Evolutionary conservation across 2,113 vertebrate species (phyloP).

Genomic region (Ciconia stormi): DNA sequence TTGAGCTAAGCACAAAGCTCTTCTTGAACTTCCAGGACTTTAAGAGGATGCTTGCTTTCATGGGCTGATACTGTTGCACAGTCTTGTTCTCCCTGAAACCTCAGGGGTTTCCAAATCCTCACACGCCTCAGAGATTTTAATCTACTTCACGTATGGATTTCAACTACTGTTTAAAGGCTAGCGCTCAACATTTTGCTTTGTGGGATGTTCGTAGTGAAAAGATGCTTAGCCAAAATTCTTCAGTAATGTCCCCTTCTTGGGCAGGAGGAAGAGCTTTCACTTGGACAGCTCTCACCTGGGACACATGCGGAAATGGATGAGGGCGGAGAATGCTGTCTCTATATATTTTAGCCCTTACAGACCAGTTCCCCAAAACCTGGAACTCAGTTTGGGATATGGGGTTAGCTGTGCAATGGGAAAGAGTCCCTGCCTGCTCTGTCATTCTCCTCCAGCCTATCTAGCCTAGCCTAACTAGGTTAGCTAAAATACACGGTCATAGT

Average conservation of each 20-base stretch:
- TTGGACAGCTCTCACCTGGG: background rate
- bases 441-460: background rate
- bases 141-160: background rate
- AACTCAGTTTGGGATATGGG: background rate
- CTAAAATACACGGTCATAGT: rapidly evolving
- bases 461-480: background rate
- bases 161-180: background rate
- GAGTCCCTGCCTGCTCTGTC: background rate
- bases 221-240: background rate
- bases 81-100: background rate
- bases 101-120: background rate
- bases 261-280: background rate
- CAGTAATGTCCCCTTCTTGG: background rate
- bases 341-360: background rate
- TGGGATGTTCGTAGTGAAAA: background rate
- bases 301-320: background rate
- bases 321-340: background rate
- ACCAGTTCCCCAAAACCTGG: background rate
- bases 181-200: background rate
- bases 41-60: background rate
- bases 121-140: background rate
- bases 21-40: background rate
- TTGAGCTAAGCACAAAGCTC: background rate
- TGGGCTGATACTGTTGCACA: background rate
- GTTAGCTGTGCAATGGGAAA: background rate